These are phyloP conservation scores for Drosophila limbata DNA, from an alignment of 2,888 invertebrate genomes.

Conservation along the genomic window DNA sequence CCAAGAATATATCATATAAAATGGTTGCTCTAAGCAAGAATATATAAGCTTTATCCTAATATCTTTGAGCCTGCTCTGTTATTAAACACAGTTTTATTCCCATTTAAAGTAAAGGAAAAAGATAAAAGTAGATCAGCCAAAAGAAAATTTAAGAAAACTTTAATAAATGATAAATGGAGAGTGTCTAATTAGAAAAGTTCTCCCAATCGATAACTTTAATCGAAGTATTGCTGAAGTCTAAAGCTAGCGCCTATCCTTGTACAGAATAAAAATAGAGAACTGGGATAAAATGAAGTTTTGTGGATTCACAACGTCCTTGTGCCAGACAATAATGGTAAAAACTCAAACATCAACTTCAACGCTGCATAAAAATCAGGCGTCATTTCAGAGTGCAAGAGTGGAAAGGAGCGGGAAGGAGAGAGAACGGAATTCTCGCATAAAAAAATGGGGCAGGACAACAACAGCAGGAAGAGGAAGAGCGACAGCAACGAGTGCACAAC, in stretches of 20 bases:
- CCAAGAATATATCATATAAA: too few species aligned
- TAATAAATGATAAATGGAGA: conserved; percentile 7
- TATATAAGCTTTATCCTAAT: too few species aligned
- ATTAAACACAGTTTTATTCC: background rate
- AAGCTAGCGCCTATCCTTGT: background rate
- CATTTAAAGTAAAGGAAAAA: background rate
- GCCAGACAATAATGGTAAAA: conserved; percentile 61
- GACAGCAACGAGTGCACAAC: conserved; percentile 32
- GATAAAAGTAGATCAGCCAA: background rate
- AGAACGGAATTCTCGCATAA: conserved; percentile 4
- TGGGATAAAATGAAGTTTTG: conserved; percentile 29
- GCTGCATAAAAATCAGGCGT: conserved; percentile 65
- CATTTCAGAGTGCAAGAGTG: background rate
- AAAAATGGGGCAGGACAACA: conserved; percentile 43
- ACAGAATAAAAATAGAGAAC: conserved; percentile 7
- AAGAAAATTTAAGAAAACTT: background rate
- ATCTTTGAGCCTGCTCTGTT: too few species aligned
- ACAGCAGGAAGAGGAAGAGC: conserved; percentile 17
- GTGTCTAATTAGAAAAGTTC: background rate
- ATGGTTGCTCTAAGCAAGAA: background rate
- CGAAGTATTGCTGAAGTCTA: conserved; percentile 14
- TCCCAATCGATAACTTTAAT: conserved; percentile 46
- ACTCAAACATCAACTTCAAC: conserved; percentile 71
- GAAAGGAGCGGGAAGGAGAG: background rate
- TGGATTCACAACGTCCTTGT: conserved; percentile 70